A percentile compares a stretch with the other conserved stretches of the same genome.
These are phyloP conservation scores for Eupeodes corollae DNA, from an alignment of 1,140 invertebrate genomes.

Conservation along the genomic window DNA sequence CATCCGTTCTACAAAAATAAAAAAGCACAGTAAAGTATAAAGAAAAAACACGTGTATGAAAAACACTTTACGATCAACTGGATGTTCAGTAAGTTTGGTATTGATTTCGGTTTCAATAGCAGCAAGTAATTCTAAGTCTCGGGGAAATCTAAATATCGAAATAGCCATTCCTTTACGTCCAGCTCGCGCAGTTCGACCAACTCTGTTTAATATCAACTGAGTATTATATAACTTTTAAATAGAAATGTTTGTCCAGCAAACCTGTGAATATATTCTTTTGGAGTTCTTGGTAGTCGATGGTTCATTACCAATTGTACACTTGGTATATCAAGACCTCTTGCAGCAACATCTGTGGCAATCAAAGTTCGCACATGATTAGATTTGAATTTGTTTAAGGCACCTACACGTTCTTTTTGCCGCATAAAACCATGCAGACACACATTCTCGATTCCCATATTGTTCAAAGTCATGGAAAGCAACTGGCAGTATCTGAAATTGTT, in stretches of 20 bases:
- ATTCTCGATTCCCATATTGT: constrained; percentile 76
- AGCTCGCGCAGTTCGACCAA: constrained; percentile 90
- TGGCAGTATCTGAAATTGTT: constrained; percentile 60
- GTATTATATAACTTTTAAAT: constrained; percentile 12
- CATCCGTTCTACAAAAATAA: constrained; percentile 24
- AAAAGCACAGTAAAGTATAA: background rate
- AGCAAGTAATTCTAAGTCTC: constrained; percentile 77
- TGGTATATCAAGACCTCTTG: constrained; percentile 81
- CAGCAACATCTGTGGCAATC: constrained; percentile 93
- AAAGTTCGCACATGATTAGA: constrained; percentile 75
- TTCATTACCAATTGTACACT: constrained; percentile 89
- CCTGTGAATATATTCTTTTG: constrained; percentile 88
- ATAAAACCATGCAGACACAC: constrained; percentile 80
- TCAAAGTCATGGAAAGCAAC: constrained; percentile 71
- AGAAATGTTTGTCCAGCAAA: constrained; percentile 4
- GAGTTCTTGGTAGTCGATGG: constrained; percentile 76
- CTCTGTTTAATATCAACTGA: constrained; percentile 42
- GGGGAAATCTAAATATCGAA: constrained; percentile 75
- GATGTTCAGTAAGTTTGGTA: constrained; percentile 73
- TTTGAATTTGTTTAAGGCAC: constrained; percentile 73
- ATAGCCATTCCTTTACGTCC: constrained; percentile 77
- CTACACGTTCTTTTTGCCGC: constrained; percentile 65
- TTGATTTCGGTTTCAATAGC: constrained; percentile 78
- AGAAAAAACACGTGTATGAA: background rate
- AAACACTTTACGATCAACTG: constrained; percentile 58